Percentiles rank a stretch among this genome's conserved stretches.
These are phyloP conservation scores for Pristionchus mayeri DNA, from an alignment of 2,888 invertebrate genomes.

Conservation along the genomic window DNA sequence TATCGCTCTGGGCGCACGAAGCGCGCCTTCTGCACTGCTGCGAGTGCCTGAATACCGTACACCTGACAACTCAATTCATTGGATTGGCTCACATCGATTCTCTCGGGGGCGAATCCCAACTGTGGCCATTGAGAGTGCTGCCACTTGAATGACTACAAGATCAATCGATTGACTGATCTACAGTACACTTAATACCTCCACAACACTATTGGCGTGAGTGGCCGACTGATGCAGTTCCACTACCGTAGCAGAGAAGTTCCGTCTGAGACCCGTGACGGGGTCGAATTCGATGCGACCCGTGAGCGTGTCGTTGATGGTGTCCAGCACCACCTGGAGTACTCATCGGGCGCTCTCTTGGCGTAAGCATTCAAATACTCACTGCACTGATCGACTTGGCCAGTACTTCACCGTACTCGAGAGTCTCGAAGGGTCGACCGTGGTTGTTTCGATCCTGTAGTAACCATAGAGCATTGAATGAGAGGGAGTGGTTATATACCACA, in stretches of 20 bases:
- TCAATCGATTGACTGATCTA: background rate
- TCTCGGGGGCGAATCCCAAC: slow-evolving; percentile 5
- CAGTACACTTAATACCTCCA: slow-evolving; percentile 62
- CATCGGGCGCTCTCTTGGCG: no score
- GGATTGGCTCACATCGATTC: slow-evolving; percentile 42
- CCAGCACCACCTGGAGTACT: slow-evolving; percentile 60
- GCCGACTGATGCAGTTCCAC: slow-evolving; percentile 73
- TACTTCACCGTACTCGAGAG: slow-evolving; percentile 61
- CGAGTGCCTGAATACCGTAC: slow-evolving; percentile 8
- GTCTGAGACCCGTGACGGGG: slow-evolving; percentile 64
- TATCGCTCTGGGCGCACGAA: slow-evolving; percentile 65
- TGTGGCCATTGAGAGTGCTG: slow-evolving; percentile 42
- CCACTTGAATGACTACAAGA: slow-evolving; percentile 32
- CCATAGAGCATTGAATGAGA: background rate
- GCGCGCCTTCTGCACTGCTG: slow-evolving; percentile 51
- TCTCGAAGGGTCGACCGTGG: slow-evolving; percentile 57
- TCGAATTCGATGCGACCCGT: slow-evolving; percentile 75
- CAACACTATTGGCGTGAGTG: slow-evolving; percentile 72
- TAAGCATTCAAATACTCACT: no score
- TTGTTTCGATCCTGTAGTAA: slow-evolving; percentile 55
- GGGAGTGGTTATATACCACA: background rate
- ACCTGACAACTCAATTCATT: background rate
- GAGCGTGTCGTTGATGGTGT: slow-evolving; percentile 67
- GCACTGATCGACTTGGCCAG: slow-evolving; percentile 60
- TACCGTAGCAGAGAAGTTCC: slow-evolving; percentile 72